Conservation (phyloP, 2,888 invertebrate genomes). For the Pycnomerus fuliginosus region DNA sequence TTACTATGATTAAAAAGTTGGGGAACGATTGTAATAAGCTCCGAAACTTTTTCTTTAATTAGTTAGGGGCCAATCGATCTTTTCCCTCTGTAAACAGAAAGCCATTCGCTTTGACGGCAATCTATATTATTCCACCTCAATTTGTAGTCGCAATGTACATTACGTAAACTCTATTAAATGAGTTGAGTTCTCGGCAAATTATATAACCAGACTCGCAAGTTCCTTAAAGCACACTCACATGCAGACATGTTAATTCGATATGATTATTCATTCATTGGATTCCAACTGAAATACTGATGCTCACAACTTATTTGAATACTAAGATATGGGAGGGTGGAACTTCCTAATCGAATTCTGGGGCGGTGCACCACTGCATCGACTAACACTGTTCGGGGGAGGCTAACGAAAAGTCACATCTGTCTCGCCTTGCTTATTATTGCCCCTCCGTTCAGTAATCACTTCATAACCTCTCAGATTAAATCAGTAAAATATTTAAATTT, state of each 20-base stretch:
- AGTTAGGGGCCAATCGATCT: slow-evolving; percentile 5
- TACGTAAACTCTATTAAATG: slow-evolving; percentile 17
- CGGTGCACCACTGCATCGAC: too few relatives aligned
- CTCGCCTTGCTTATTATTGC: too few relatives aligned
- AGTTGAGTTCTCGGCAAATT: slow-evolving; percentile 10
- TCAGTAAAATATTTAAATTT: too few relatives aligned
- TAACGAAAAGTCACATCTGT: too few relatives aligned
- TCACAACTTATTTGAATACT: too few relatives aligned
- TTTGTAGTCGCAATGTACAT: slow-evolving; percentile 12
- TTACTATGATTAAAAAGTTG: slow-evolving; percentile 35
- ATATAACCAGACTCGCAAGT: slow-evolving; percentile 15
- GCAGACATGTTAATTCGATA: slow-evolving; percentile 8
- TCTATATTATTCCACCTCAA: slow-evolving; percentile 9
- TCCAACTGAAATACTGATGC: not conserved
- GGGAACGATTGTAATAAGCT: too few relatives aligned
- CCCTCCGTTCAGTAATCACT: too few relatives aligned
- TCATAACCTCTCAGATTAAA: too few relatives aligned
- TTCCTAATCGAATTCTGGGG: too few relatives aligned
- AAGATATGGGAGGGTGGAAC: too few relatives aligned
- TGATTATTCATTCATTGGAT: slow-evolving; percentile 11
- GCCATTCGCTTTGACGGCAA: slow-evolving; percentile 8
- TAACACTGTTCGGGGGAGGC: too few relatives aligned
- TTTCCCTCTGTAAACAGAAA: slow-evolving; percentile 5
- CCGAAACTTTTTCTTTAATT: slow-evolving; percentile 5
- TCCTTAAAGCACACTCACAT: slow-evolving; percentile 6